A percentile compares a stretch with the other conserved stretches of the same genome.
Conservation (phyloP, 1,140 invertebrate genomes). For the Trinorchestia longiramus region DNA sequence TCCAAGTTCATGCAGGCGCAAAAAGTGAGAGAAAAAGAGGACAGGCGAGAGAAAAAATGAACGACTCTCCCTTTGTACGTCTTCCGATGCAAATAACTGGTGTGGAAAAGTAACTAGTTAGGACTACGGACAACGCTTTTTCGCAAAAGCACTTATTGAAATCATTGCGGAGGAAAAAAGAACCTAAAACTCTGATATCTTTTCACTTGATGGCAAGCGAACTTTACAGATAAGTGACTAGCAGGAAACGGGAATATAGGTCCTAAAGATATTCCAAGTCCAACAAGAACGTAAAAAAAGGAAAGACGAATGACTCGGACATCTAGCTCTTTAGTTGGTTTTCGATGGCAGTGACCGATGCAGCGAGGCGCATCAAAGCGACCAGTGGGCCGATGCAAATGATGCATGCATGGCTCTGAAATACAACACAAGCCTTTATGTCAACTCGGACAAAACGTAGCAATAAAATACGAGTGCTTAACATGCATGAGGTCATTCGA, state of each 20-base stretch:
- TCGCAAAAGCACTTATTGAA: not conserved
- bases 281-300: not conserved
- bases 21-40: not conserved
- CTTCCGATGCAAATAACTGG: not conserved
- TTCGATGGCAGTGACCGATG: conserved; percentile 54
- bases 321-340: conserved; percentile 48
- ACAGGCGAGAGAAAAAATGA: not conserved
- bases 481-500: conserved; percentile 53
- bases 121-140: not conserved
- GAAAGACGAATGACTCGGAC: conserved; percentile 43
- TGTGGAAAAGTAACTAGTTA: not conserved
- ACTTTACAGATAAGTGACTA: not conserved
- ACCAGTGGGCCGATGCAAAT: conserved; percentile 46
- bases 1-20: not conserved
- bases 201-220: not conserved
- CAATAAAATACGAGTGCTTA: conserved; percentile 53
- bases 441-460: conserved; percentile 50
- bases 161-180: not conserved
- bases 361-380: conserved; percentile 32
- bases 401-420: conserved; percentile 43
- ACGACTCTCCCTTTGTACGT: not conserved
- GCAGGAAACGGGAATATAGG: conserved; percentile 7
- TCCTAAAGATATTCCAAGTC: conserved; percentile 49
- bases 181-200: not conserved
- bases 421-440: conserved; percentile 35